A percentile compares a stretch with the other conserved stretches of the same genome.
phyloP scores from a whole-genome alignment of 2,113 vertebrate species.

The Nyctereutes procyonoides region DNA sequence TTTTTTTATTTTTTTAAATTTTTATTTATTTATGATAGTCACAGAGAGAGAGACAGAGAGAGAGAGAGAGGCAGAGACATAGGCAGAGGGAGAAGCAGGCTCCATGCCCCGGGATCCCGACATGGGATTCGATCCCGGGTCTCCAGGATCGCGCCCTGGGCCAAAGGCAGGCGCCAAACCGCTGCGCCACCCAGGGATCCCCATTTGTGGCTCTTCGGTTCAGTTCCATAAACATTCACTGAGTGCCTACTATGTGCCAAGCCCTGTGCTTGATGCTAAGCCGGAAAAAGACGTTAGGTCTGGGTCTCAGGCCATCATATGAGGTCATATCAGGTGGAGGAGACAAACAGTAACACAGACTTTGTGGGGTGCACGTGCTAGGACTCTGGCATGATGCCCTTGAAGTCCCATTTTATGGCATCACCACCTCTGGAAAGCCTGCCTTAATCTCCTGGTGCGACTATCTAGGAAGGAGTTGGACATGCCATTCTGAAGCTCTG shows the following conservation, averaged over 20 bases:
- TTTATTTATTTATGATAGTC: too few relatives aligned
- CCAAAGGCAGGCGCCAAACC: too few relatives aligned
- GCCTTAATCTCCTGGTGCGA: not conserved
- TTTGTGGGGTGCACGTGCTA: not conserved
- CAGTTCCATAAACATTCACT: not conserved
- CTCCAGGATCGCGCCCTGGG: too few relatives aligned
- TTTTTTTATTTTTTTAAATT: too few relatives aligned
- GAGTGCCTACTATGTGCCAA: not conserved
- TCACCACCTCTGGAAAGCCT: not conserved
- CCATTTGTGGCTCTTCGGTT: not conserved
- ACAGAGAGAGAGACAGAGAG: too few relatives aligned
- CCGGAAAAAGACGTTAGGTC: not conserved
- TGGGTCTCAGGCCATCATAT: fast-evolving
- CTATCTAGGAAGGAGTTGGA: not conserved
- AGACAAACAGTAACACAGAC: not conserved
- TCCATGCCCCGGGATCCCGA: too few relatives aligned
- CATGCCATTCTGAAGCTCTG: not conserved
- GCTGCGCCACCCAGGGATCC: too few relatives aligned
- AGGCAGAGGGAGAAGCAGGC: too few relatives aligned
- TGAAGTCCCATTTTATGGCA: not conserved
- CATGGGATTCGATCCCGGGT: too few relatives aligned
- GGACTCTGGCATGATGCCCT: not conserved
- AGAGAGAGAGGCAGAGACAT: too few relatives aligned
- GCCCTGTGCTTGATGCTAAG: not conserved
- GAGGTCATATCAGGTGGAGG: not conserved